Conservation (phyloP, 2,113 vertebrate genomes). For the Bubo blakistoni region DNA sequence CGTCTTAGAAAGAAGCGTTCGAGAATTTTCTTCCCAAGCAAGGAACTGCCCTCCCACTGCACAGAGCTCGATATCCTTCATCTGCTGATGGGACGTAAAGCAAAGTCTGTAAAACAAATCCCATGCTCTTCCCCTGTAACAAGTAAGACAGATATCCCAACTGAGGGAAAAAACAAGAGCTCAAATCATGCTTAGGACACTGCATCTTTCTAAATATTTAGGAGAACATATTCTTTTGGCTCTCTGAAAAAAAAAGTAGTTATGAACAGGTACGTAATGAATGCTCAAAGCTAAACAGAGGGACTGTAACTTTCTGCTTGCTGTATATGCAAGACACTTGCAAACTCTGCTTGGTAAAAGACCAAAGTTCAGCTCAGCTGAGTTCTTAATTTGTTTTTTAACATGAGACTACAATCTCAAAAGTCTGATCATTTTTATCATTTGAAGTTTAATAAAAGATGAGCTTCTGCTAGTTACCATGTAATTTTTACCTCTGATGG, state of each 20-base stretch:
- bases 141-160: neutral
- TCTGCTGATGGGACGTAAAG: neutral
- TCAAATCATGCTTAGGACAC: neutral
- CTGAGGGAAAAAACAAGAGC: neutral
- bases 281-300: neutral
- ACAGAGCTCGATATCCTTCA: neutral
- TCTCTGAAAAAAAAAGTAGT: neutral
- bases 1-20: neutral
- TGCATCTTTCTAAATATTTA: neutral
- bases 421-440: neutral
- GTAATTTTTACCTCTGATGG: conserved; percentile 67
- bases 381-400: neutral
- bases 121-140: fast-evolving
- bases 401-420: neutral
- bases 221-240: neutral
- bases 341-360: neutral
- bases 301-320: fast-evolving
- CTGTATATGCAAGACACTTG: neutral
- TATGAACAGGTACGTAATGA: neutral
- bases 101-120: neutral
- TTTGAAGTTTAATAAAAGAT: neutral
- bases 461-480: neutral
- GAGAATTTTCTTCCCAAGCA: neutral
- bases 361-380: neutral
- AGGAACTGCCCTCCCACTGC: neutral